Conservation (phyloP, 2,113 vertebrate species). For the Tautogolabrus adspersus region DNA sequence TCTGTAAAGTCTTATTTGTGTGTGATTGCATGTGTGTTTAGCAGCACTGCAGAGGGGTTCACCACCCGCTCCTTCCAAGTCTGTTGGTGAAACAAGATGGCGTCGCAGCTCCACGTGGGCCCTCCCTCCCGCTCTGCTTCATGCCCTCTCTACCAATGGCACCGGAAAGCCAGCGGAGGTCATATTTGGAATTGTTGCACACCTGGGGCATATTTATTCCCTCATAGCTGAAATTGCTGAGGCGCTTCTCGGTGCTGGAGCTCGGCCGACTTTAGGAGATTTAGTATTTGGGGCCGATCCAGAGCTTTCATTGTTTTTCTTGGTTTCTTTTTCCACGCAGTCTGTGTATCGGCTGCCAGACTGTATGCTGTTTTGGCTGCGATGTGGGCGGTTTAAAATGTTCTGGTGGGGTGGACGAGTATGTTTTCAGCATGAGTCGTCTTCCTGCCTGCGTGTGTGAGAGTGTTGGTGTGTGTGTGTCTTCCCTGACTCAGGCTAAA, state of each 20-base stretch:
- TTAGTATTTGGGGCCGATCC: conserved; percentile 57
- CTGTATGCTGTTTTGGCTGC: conserved; percentile 45
- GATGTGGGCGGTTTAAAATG: conserved; percentile 36
- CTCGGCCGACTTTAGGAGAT: conserved; percentile 36
- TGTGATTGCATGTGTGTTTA: conserved; percentile 29
- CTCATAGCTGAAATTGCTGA: conserved; percentile 45
- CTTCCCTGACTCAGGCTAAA: conserved; percentile 11
- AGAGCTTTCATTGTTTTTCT: conserved; percentile 49
- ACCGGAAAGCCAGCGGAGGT: not conserved
- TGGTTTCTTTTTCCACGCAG: not conserved
- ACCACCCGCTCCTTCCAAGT: conserved; percentile 61
- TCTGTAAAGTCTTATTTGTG: conserved; percentile 14
- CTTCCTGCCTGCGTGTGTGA: conserved; percentile 8
- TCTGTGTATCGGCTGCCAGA: conserved; percentile 50
- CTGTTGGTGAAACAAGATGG: conserved; percentile 83
- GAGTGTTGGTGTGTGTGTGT: conserved; percentile 24
- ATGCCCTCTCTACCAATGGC: conserved; percentile 27
- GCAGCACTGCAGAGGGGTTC: conserved; percentile 61
- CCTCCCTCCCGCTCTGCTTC: not conserved
- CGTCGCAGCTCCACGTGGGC: conserved; percentile 57
- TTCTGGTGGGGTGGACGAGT: conserved; percentile 14
- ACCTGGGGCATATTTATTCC: conserved; percentile 60
- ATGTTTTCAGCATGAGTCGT: conserved; percentile 13
- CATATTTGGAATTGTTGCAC: conserved; percentile 29
- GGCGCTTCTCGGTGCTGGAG: conserved; percentile 19